These are phyloP conservation scores for Microtus ochrogaster DNA, from an alignment of 2,113 vertebrate species.

Conservation along the genomic window DNA sequence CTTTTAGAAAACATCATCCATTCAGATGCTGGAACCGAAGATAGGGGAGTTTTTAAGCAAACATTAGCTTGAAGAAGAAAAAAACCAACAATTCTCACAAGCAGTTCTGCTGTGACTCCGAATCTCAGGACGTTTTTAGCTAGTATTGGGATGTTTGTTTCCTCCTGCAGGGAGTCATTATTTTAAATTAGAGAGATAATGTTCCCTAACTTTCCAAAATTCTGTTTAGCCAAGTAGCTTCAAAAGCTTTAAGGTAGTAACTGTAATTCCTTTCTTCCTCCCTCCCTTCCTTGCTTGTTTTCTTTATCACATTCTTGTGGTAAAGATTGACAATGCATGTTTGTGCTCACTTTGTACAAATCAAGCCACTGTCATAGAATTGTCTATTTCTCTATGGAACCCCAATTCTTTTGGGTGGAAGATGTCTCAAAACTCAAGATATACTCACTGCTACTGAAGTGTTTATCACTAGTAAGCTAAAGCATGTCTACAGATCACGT, in stretches of 20 bases:
- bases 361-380: not conserved
- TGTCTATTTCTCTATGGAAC: not conserved
- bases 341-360: not conserved
- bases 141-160: not conserved
- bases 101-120: not conserved
- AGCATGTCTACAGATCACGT: not conserved
- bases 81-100: not conserved
- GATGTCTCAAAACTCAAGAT: not conserved
- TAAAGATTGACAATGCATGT: not conserved
- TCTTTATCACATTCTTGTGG: not conserved
- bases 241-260: not conserved
- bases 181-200: conserved; percentile 29
- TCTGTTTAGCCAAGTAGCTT: not conserved
- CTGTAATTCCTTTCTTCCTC: too few relatives aligned
- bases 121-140: not conserved
- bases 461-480: not conserved
- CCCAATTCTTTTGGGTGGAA: not conserved
- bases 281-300: not conserved
- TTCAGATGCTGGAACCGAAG: not conserved
- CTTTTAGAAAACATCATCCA: not conserved
- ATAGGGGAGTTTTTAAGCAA: not conserved
- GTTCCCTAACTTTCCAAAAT: not conserved
- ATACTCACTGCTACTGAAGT: not conserved
- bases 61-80: conserved; percentile 16
- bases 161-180: not conserved